phyloP scores from a whole-genome alignment of 92 coral and sea anemone species.

The Meandrina meandrites region DNA sequence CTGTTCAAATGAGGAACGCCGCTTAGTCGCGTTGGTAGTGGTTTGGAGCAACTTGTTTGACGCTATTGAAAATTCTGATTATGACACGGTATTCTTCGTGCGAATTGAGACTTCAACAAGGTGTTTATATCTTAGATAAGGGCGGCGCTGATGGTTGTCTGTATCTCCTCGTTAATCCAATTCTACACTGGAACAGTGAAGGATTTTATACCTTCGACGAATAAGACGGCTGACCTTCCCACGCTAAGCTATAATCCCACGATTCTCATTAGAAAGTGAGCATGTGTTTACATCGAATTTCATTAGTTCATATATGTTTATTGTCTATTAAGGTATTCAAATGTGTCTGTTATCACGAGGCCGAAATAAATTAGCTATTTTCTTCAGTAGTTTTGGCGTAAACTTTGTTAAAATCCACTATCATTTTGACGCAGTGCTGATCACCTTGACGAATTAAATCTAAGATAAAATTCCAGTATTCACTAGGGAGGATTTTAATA shows the following conservation, averaged over 20 bases:
- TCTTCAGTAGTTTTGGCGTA: neutral
- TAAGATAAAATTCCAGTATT: slow-evolving; percentile 25
- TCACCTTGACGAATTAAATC: slow-evolving; percentile 8
- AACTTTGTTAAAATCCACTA: neutral
- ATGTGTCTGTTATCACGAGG: neutral
- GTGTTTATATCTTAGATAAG: slow-evolving; percentile 18
- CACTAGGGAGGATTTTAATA: neutral
- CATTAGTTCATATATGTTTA: neutral
- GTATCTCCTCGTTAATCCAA: neutral
- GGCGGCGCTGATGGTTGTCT: slow-evolving; percentile 17
- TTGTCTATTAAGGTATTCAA: neutral
- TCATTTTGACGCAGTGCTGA: neutral
- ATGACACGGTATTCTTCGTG: neutral
- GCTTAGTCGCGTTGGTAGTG: slow-evolving; percentile 9
- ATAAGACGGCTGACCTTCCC: slow-evolving; percentile 19
- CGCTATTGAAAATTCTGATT: neutral
- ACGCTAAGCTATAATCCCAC: slow-evolving; percentile 1
- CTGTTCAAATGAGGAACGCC: neutral
- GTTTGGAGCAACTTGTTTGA: slow-evolving; percentile 8
- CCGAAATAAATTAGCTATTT: neutral
- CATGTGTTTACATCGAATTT: neutral
- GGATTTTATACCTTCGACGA: neutral
- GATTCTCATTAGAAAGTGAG: slow-evolving; percentile 15
- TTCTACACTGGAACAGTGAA: neutral
- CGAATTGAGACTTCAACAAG: slow-evolving; percentile 2